phyloP scores from a whole-genome alignment of 2,888 invertebrate genomes.

The Drosophila emarginata region DNA sequence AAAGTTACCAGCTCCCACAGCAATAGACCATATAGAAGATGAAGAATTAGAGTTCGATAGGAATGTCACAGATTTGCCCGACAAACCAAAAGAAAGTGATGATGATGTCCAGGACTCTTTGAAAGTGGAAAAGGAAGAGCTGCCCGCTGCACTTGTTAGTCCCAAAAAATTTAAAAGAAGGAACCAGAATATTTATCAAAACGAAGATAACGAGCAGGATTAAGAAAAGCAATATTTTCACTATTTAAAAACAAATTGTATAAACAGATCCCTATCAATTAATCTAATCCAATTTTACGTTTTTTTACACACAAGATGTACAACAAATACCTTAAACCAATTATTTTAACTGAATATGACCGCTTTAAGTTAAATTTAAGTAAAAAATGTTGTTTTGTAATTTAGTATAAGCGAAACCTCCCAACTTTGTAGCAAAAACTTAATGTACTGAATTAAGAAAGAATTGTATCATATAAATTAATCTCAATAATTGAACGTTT shows the following conservation, averaged over 20 bases:
- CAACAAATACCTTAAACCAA: background rate
- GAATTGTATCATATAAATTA: background rate
- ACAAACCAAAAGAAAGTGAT: conserved; percentile 33
- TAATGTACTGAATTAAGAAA: background rate
- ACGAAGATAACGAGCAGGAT: conserved; percentile 55
- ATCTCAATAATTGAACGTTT: background rate
- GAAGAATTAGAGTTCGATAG: conserved; percentile 14
- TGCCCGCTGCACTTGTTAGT: conserved; percentile 5
- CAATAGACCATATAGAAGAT: background rate
- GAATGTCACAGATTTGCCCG: conserved; percentile 40
- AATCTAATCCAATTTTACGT: conserved; percentile 7
- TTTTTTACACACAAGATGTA: background rate
- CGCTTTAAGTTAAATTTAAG: too few relatives aligned
- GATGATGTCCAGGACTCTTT: background rate
- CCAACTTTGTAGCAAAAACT: background rate
- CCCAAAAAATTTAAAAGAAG: conserved; percentile 81
- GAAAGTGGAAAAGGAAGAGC: background rate
- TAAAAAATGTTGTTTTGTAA: background rate
- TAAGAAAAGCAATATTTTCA: background rate
- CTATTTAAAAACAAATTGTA: conserved; percentile 17
- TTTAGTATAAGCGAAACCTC: background rate
- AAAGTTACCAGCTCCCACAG: conserved; percentile 69
- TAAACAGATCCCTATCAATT: background rate
- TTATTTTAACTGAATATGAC: background rate
- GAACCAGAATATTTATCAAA: conserved; percentile 79